phyloP scores from a whole-genome alignment of 2,113 vertebrate genomes.

The Empidonax alnorum region DNA sequence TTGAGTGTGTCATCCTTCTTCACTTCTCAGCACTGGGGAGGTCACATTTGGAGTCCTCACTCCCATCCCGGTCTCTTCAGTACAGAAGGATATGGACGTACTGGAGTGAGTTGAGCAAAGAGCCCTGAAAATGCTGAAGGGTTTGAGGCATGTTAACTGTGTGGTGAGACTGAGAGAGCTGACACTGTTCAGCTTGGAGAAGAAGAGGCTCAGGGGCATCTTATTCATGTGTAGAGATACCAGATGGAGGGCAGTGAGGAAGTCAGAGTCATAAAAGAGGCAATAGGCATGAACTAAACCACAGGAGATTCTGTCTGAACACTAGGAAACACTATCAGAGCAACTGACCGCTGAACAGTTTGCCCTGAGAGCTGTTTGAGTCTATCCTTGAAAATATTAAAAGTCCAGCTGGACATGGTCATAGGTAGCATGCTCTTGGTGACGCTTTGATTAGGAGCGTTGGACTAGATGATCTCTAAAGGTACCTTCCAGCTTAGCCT shows the following conservation, averaged over 20 bases:
- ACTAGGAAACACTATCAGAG: not conserved
- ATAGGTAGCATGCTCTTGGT: not conserved
- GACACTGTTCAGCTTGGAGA: not conserved
- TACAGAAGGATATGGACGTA: not conserved
- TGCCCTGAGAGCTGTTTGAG: not conserved
- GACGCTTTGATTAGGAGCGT: not conserved
- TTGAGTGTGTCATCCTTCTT: not conserved
- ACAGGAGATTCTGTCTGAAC: not conserved
- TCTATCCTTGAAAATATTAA: not conserved
- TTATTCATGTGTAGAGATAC: not conserved
- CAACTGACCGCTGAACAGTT: not conserved
- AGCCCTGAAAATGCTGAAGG: not conserved
- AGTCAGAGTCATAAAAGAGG: not conserved
- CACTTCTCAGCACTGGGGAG: not conserved
- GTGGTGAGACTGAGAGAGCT: not conserved
- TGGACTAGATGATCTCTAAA: not conserved
- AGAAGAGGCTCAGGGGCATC: not conserved
- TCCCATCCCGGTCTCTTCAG: not conserved
- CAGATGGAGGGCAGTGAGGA: not conserved
- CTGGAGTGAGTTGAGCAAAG: not conserved
- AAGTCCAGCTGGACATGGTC: not conserved
- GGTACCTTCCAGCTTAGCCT: not conserved
- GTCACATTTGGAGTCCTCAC: not conserved
- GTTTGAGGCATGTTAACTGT: not conserved
- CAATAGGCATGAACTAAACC: not conserved